Base-by-base conservation (phyloP, 2,113 vertebrate species). In the Marcusenius ussheri region DNA sequence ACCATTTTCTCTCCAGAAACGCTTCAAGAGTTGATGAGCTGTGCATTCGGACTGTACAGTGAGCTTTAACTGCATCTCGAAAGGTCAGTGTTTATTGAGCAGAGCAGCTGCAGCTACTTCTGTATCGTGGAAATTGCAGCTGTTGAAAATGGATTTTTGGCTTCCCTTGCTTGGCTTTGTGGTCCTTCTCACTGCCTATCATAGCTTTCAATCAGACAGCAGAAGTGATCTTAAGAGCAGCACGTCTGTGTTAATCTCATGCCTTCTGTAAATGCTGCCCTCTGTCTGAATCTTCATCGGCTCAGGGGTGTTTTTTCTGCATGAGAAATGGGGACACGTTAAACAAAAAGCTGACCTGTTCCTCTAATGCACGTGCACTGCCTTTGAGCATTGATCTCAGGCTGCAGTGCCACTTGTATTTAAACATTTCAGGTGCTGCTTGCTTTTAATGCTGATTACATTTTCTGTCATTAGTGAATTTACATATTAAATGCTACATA, bases 61-160 rank as follows among this genome's bases (percentile, higher is more conserved):
- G 92, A 93, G 91, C 91, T 91, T 90, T 95, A 93, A 95, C 13
- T 80, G 74, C 74, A 42, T 80, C 17, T 80, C 5, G 5, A 42
- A 35, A 46, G 35, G 42, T 45, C 21, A 47, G 24, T 84, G 45
- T 84, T 83, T 83, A 83, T 83, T 84, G 42, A 84, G 42, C 83
- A 47, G 45, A 47, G 45, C 83, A 46, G 83, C 83, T 84, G 83
- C 83, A n/a, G 83, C 42, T 45, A 5, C 66, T 21, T 84, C 83
- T 46, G 83, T 24, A 84, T 80, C 21, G 9, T 1, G 83, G 83
- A 84, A 47, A 45, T 47, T 47, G 19, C 35, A 89, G 87, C 90
- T 91, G 92, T 95, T 96, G 95, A 92, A 95, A 95, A 96, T 93
- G 94, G 94, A 96, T 95, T 96, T 95, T 95, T 95, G 95, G 95